Evolutionary conservation across 2,113 vertebrate species (phyloP).

Genomic region (Ranitomeya variabilis): DNA sequence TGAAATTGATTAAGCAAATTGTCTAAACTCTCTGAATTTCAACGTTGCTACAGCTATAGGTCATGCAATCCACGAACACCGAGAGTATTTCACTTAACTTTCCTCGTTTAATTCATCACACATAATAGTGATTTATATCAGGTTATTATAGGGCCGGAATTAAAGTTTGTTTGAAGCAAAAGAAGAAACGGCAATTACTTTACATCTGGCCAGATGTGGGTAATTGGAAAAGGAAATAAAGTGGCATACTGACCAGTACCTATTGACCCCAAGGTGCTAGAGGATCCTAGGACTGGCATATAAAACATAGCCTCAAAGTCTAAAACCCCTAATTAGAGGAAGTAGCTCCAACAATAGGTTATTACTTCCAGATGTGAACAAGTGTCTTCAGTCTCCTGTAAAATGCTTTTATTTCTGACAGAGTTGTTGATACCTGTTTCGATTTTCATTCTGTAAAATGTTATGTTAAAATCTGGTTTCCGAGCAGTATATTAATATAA

Average conservation of each 20-base stretch:
- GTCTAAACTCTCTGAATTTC: background rate
- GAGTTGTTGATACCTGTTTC: background rate
- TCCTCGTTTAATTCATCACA: background rate
- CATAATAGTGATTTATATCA: constrained; percentile 31
- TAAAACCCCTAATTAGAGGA: constrained; percentile 7
- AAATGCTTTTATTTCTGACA: background rate
- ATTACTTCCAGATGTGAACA: constrained; percentile 28
- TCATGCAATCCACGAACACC: background rate
- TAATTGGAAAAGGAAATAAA: background rate
- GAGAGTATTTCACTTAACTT: background rate
- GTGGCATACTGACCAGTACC: background rate
- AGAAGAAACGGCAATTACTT: background rate
- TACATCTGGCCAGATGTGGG: background rate
- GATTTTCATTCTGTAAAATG: background rate
- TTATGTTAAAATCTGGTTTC: background rate
- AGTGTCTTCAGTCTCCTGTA: background rate
- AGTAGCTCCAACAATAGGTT: background rate
- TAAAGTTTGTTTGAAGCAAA: background rate
- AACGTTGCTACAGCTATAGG: background rate
- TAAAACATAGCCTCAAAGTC: constrained; percentile 17
- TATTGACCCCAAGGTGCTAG: constrained; percentile 23
- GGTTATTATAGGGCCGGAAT: background rate
- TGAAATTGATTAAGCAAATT: background rate
- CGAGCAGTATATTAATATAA: background rate
- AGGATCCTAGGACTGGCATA: background rate